Percentiles rank a stretch among this genome's conserved stretches.
phyloP scores from a whole-genome alignment of 2,888 invertebrate species.

The Drosophila siamana region DNA sequence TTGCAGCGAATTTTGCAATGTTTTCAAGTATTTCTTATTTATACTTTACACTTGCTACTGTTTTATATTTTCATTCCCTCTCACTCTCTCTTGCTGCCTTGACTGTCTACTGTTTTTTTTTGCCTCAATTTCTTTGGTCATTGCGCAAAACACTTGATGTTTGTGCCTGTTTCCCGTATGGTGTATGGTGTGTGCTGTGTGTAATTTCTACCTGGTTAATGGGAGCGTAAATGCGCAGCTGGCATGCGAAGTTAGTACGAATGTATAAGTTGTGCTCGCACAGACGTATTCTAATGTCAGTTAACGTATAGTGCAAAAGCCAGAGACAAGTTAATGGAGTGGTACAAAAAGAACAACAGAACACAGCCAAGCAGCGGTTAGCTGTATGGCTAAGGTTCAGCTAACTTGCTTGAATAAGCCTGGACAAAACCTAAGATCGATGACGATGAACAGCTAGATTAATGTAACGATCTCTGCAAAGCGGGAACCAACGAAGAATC shows the following conservation, averaged over 20 bases:
- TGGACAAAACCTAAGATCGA: slow-evolving; percentile 41
- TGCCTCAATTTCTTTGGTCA: slow-evolving; percentile 64
- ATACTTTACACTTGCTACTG: slow-evolving; percentile 35
- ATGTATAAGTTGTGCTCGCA: slow-evolving; percentile 36
- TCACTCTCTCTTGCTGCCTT: neutral
- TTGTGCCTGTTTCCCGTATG: slow-evolving; percentile 30
- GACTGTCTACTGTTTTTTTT: slow-evolving; percentile 12
- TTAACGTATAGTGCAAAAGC: slow-evolving; percentile 70
- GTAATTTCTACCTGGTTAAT: slow-evolving; percentile 71
- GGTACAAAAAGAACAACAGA: slow-evolving; percentile 55
- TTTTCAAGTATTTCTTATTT: slow-evolving; percentile 39
- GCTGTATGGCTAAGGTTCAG: slow-evolving; percentile 43
- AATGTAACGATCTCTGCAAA: slow-evolving; percentile 11
- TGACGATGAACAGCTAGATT: slow-evolving; percentile 32
- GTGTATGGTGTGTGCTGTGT: slow-evolving; percentile 27
- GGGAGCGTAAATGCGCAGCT: slow-evolving; percentile 79
- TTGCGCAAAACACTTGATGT: slow-evolving; percentile 72
- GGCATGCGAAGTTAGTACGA: slow-evolving; percentile 70
- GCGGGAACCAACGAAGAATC: neutral
- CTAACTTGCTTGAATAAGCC: slow-evolving; percentile 47
- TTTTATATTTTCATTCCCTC: slow-evolving; percentile 32
- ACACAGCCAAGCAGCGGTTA: slow-evolving; percentile 23
- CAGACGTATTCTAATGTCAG: slow-evolving; percentile 72
- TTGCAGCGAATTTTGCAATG: slow-evolving; percentile 46
- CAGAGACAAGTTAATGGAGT: slow-evolving; percentile 75